These are phyloP conservation scores for Myzus persicae DNA, from an alignment of 1,140 invertebrate genomes.

Conservation along the genomic window DNA sequence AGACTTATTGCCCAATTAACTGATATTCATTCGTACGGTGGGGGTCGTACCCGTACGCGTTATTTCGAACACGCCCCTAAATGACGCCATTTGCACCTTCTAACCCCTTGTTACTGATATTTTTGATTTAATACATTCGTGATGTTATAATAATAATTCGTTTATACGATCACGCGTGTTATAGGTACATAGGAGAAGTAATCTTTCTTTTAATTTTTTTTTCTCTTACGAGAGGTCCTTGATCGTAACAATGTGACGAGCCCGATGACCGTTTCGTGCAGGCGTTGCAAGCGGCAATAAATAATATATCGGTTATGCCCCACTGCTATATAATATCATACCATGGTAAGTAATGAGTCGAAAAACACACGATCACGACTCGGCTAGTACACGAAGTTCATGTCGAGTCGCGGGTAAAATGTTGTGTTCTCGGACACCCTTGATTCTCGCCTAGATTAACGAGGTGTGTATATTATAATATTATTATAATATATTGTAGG, in stretches of 20 bases:
- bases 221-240: conserved; percentile 17
- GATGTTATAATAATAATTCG: conserved; percentile 31
- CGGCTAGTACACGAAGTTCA: conserved; percentile 51
- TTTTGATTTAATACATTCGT: conserved; percentile 37
- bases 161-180: conserved; percentile 28
- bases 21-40: neutral
- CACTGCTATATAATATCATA: neutral
- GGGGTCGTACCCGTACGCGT: neutral
- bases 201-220: neutral
- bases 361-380: conserved; percentile 58
- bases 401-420: conserved; percentile 51
- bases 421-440: conserved; percentile 55
- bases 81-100: conserved; percentile 29
- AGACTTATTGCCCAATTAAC: conserved; percentile 27
- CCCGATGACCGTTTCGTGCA: conserved; percentile 53
- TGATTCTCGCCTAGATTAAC: conserved; percentile 52
- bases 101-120: conserved; percentile 47
- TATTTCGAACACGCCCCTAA: conserved; percentile 17
- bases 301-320: conserved; percentile 53
- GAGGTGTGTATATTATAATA: neutral
- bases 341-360: conserved; percentile 44
- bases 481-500: neutral
- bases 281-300: conserved; percentile 24
- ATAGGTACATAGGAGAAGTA: neutral
- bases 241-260: conserved; percentile 53